A percentile compares a stretch with the other conserved stretches of the same genome.
phyloP scores from a whole-genome alignment of 2,113 vertebrate genomes.

The Corythornis vintsioides region DNA sequence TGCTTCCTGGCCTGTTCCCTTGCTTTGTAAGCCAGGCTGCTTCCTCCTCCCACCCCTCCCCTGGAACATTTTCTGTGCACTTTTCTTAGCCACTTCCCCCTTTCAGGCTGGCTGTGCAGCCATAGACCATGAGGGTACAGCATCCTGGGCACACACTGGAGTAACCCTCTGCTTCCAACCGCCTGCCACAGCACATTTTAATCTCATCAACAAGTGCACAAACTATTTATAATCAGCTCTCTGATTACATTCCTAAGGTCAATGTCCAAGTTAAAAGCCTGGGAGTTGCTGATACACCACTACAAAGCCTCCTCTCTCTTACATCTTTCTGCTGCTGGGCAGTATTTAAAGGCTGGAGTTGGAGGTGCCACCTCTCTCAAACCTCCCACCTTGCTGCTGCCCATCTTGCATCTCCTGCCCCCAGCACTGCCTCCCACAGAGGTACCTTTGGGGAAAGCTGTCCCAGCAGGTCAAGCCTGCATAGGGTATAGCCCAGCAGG shows the following conservation, averaged over 20 bases:
- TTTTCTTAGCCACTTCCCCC: constrained; percentile 36
- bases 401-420: not conserved
- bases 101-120: not conserved
- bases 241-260: constrained; percentile 60
- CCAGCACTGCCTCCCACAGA: not conserved
- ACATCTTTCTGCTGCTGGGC: not conserved
- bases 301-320: not conserved
- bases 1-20: not conserved
- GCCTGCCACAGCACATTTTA: not conserved
- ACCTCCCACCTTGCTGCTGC: not conserved
- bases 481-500: not conserved
- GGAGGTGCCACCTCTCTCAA: not conserved
- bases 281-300: not conserved
- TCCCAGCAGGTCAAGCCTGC: not conserved
- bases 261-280: not conserved
- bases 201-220: constrained; percentile 41
- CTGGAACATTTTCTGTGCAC: not conserved
- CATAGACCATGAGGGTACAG: not conserved
- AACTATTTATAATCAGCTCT: constrained; percentile 62
- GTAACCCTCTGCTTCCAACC: not conserved
- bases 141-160: not conserved
- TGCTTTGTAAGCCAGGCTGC: not conserved
- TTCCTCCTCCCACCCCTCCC: not conserved
- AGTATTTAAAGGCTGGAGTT: not conserved
- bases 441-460: not conserved